phyloP scores from a whole-genome alignment of 2,888 invertebrate genomes.

The Pristionchus arcanus region DNA sequence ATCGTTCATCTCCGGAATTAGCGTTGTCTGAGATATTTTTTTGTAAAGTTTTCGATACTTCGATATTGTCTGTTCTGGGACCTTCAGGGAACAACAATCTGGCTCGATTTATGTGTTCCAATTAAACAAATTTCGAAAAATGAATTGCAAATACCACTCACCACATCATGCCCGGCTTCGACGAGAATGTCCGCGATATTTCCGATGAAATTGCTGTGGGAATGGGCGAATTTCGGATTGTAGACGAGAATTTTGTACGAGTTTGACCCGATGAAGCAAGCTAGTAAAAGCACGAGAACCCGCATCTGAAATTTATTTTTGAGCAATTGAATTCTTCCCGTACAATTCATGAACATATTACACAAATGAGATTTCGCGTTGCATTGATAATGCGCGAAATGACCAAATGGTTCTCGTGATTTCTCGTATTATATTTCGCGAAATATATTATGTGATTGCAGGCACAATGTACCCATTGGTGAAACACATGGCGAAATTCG shows the following conservation, averaged over 20 bases:
- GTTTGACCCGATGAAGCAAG: background rate
- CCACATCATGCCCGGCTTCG: slow-evolving; percentile 44
- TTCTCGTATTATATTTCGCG: no score
- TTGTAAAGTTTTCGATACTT: background rate
- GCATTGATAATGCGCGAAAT: no score
- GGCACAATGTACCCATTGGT: no score
- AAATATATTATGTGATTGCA: no score
- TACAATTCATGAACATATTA: no score
- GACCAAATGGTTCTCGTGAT: no score
- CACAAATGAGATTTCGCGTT: no score
- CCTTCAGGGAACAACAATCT: no score
- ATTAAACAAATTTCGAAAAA: background rate
- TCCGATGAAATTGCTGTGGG: slow-evolving; percentile 41
- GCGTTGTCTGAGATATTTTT: background rate
- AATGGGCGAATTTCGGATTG: slow-evolving; percentile 42
- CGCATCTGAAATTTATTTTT: slow-evolving; percentile 24
- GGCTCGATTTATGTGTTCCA: no score
- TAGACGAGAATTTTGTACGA: slow-evolving; percentile 9
- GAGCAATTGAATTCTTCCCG: no score
- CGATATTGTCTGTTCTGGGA: no score
- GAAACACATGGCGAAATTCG: background rate
- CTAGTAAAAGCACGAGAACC: background rate
- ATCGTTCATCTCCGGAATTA: background rate
- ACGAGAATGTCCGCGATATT: slow-evolving; percentile 21
- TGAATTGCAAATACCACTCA: background rate